Conservation (phyloP, 2,113 vertebrate genomes). For the Erythrolamprus reginae region DNA sequence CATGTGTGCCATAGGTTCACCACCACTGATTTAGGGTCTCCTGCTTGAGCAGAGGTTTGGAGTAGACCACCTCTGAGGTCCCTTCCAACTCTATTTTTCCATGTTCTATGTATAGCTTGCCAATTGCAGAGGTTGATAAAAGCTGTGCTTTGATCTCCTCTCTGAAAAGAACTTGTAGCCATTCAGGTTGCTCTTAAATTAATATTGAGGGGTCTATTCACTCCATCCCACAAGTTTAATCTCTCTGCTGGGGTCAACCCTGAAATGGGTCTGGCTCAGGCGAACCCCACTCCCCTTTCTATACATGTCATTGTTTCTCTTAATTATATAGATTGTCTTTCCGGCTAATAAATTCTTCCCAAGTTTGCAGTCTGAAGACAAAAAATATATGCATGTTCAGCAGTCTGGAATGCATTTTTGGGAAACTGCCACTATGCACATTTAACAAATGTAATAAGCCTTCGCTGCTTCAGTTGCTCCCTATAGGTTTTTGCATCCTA, state of each 20-base stretch:
- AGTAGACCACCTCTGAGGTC: too few relatives aligned
- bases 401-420: background rate
- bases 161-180: background rate
- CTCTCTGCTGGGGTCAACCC: background rate
- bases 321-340: background rate
- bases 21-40: too few relatives aligned
- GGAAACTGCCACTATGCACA: background rate
- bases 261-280: background rate
- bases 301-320: background rate
- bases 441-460: slow-evolving; percentile 52
- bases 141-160: background rate
- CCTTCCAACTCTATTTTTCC: too few relatives aligned
- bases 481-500: slow-evolving; percentile 11
- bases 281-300: slow-evolving; percentile 9
- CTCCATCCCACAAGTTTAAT: background rate
- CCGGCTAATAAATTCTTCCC: background rate
- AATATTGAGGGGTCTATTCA: background rate
- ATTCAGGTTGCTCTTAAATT: background rate
- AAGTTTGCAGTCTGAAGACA: background rate
- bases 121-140: background rate
- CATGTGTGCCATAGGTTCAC: too few relatives aligned
- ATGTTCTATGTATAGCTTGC: background rate
- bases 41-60: too few relatives aligned
- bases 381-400: slow-evolving; percentile 32
- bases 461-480: slow-evolving; percentile 27